These are phyloP conservation scores for Callyntrura guangdongensis DNA, from an alignment of 2,888 invertebrate genomes.

Conservation along the genomic window DNA sequence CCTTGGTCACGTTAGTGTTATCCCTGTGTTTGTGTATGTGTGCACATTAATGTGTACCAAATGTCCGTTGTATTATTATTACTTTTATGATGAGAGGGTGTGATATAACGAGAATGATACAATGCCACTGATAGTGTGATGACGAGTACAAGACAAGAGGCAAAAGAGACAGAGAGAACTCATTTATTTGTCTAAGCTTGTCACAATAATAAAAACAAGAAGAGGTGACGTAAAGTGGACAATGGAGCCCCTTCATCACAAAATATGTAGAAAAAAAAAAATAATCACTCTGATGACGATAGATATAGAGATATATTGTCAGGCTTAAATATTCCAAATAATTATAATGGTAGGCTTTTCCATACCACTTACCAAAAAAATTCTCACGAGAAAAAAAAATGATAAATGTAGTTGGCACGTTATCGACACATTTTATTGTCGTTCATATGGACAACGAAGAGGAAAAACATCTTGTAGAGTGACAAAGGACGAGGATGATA, in stretches of 20 bases:
- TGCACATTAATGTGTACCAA: neutral
- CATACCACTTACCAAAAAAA: too few species aligned
- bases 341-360: neutral
- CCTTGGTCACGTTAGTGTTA: too few species aligned
- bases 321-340: neutral
- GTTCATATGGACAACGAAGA: too few species aligned
- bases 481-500: neutral
- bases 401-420: too few species aligned
- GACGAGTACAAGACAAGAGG: neutral
- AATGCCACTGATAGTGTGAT: neutral
- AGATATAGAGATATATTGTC: too few species aligned
- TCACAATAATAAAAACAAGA: neutral
- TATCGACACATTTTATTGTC: too few species aligned
- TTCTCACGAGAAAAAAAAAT: neutral
- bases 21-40: neutral
- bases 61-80: neutral
- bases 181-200: conserved; percentile 8
- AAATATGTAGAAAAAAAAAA: too few species aligned
- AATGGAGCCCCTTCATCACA: neutral
- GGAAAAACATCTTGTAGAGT: neutral
- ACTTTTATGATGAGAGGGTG: neutral
- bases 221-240: neutral
- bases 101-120: neutral
- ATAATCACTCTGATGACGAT: too few species aligned
- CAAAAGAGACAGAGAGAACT: neutral